Conservation (phyloP, 2,888 invertebrate species). For the Mythimna loreyi region DNA sequence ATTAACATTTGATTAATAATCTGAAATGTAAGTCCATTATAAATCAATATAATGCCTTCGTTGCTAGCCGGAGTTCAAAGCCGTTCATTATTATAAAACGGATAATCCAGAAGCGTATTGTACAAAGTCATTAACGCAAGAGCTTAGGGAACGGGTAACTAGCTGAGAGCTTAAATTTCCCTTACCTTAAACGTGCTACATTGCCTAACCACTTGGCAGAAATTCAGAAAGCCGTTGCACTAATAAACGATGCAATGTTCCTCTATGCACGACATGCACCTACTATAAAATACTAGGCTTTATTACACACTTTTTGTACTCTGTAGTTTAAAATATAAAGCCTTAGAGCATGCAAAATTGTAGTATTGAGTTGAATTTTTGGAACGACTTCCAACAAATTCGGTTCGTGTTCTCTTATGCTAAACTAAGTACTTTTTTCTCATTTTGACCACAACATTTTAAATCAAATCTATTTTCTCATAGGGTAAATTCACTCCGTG, state of each 20-base stretch:
- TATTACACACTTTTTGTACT: constrained; percentile 48
- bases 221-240: constrained; percentile 56
- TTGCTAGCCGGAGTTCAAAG: background rate
- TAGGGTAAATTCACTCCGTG: background rate
- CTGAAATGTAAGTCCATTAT: background rate
- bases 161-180: constrained; percentile 40
- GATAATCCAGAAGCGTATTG: constrained; percentile 16
- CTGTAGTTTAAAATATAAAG: constrained; percentile 25
- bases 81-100: constrained; percentile 5
- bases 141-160: constrained; percentile 19
- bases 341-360: constrained; percentile 29
- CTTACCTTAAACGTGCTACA: constrained; percentile 52
- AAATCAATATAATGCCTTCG: background rate
- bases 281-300: constrained; percentile 61
- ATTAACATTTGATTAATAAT: constrained; percentile 3
- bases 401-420: constrained; percentile 1
- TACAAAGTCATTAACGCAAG: constrained; percentile 40
- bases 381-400: constrained; percentile 18
- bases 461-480: background rate
- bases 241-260: constrained; percentile 61
- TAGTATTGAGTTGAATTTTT: constrained; percentile 23
- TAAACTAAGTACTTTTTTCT: background rate
- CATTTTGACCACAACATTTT: background rate
- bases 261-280: constrained; percentile 61
- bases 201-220: constrained; percentile 62